A percentile compares a stretch with the other conserved stretches of the same genome.
phyloP scores from a whole-genome alignment of 2,113 vertebrate species.

The Siphamia tubifer region DNA sequence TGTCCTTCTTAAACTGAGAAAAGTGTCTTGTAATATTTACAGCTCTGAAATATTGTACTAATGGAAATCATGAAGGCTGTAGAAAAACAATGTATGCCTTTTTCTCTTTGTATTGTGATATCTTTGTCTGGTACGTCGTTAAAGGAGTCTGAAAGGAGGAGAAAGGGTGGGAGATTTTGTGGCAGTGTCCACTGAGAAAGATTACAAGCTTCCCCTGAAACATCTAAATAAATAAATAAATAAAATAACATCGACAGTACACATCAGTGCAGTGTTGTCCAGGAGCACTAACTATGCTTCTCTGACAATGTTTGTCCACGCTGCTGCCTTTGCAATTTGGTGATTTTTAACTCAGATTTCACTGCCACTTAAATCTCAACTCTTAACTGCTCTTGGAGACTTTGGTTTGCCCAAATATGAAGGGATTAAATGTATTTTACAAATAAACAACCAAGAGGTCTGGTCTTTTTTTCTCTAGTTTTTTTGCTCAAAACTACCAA shows the following conservation, averaged over 20 bases:
- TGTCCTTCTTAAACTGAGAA: slow-evolving; percentile 61
- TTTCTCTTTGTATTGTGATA: slow-evolving; percentile 71
- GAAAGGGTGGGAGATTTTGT: slow-evolving; percentile 46
- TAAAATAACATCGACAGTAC: neutral
- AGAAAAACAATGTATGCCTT: slow-evolving; percentile 69
- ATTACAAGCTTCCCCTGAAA: neutral
- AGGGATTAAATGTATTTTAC: slow-evolving; percentile 86
- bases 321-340: neutral
- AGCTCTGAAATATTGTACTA: slow-evolving; percentile 75
- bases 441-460: slow-evolving; percentile 54
- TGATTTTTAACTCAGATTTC: neutral
- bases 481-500: too few relatives aligned
- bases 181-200: slow-evolving; percentile 17
- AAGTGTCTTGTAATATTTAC: slow-evolving; percentile 73
- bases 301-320: neutral
- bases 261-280: neutral
- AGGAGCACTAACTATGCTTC: neutral
- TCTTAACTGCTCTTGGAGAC: slow-evolving; percentile 52
- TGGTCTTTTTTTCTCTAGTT: slow-evolving; percentile 6
- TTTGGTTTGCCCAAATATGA: slow-evolving; percentile 78
- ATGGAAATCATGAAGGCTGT: slow-evolving; percentile 67
- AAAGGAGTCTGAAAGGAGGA: slow-evolving; percentile 31
- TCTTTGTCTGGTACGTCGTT: slow-evolving; percentile 72
- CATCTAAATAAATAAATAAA: neutral
- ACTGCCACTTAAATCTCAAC: slow-evolving; percentile 49